Conservation (phyloP, 2,888 invertebrate genomes). For the Acronicta aceris region DNA sequence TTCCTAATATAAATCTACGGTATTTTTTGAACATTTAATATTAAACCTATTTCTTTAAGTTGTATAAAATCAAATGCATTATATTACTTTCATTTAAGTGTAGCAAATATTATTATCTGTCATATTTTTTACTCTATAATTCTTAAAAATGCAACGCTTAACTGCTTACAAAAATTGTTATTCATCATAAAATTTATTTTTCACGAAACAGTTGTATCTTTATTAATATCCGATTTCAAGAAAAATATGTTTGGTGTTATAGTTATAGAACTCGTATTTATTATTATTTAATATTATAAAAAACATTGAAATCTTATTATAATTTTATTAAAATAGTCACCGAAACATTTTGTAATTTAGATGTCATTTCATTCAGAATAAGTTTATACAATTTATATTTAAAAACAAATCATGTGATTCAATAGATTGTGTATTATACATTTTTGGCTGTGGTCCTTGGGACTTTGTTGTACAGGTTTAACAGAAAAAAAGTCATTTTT, state of each 20-base stretch:
- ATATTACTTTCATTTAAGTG: slow-evolving; percentile 37
- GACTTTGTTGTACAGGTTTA: slow-evolving; percentile 29
- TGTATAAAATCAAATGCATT: slow-evolving; percentile 50
- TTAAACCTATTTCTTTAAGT: slow-evolving; percentile 50
- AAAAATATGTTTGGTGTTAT: slow-evolving; percentile 58
- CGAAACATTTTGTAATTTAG: slow-evolving; percentile 49
- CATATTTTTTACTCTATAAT: slow-evolving; percentile 39
- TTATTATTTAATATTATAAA: slow-evolving; percentile 42
- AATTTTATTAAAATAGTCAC: slow-evolving; percentile 52
- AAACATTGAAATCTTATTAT: slow-evolving; percentile 50
- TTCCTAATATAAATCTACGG: slow-evolving; percentile 47
- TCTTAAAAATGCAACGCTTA: slow-evolving; percentile 51
- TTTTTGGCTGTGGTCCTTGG: slow-evolving; percentile 50
- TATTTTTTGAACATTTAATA: slow-evolving; percentile 54
- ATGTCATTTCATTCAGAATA: slow-evolving; percentile 27
- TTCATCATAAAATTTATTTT: slow-evolving; percentile 37
- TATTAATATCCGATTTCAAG: slow-evolving; percentile 37
- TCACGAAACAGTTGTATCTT: slow-evolving; percentile 41
- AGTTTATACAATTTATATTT: slow-evolving; percentile 50
- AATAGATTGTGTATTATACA: slow-evolving; percentile 44
- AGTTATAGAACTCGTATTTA: slow-evolving; percentile 40
- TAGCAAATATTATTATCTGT: slow-evolving; percentile 41
- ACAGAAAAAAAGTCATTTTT: slow-evolving; percentile 19
- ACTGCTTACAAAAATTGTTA: slow-evolving; percentile 34
- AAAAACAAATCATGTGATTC: slow-evolving; percentile 46